Percentiles rank a stretch among this genome's conserved stretches.
Evolutionary conservation across 2,888 invertebrate genomes (phyloP).

Genomic region (Melipona beecheii): DNA sequence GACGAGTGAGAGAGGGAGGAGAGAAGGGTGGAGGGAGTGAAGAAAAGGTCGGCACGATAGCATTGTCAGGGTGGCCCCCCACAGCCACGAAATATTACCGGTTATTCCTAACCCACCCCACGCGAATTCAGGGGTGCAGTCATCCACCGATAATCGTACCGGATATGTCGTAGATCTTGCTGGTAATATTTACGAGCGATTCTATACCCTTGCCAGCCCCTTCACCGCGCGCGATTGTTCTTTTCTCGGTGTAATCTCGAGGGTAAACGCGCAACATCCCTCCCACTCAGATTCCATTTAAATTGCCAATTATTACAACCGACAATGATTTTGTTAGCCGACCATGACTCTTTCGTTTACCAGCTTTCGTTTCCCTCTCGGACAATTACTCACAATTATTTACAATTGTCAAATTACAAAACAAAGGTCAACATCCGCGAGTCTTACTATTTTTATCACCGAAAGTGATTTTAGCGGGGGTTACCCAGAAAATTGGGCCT

Average conservation of each 20-base stretch:
- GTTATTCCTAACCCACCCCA: slow-evolving; percentile 70
- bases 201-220: slow-evolving; percentile 17
- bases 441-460: too few relatives aligned
- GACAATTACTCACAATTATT: background rate
- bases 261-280: background rate
- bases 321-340: background rate
- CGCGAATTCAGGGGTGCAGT: slow-evolving; percentile 60
- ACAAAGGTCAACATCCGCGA: background rate
- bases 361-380: background rate
- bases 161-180: slow-evolving; percentile 76
- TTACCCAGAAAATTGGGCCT: too few relatives aligned
- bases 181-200: slow-evolving; percentile 74
- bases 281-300: background rate
- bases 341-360: background rate
- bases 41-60: slow-evolving; percentile 69
- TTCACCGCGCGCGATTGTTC: slow-evolving; percentile 11
- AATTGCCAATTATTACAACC: background rate
- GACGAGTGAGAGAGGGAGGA: slow-evolving; percentile 21
- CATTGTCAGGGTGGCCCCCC: slow-evolving; percentile 73
- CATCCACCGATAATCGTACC: slow-evolving; percentile 76
- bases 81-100: slow-evolving; percentile 79
- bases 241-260: background rate
- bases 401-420: too few relatives aligned
- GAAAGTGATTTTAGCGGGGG: too few relatives aligned
- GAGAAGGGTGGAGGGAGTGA: slow-evolving; percentile 17